A percentile compares a stretch with the other conserved stretches of the same genome.
These are phyloP conservation scores for Pogonus chalceus DNA, from an alignment of 1,140 invertebrate genomes.

Conservation along the genomic window DNA sequence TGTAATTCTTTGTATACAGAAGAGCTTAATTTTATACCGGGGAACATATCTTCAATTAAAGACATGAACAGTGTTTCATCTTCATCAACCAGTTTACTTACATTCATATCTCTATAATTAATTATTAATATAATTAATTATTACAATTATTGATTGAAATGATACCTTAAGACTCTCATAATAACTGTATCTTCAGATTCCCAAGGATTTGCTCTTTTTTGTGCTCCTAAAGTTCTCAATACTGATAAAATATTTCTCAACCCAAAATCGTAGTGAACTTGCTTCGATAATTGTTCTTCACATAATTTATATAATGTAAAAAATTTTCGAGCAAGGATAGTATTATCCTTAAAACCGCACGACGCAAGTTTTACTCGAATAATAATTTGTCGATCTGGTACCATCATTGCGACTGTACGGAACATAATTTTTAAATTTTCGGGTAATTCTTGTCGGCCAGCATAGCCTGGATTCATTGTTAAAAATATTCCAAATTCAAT, in stretches of 20 bases:
- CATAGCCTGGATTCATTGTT: slow-evolving; percentile 89
- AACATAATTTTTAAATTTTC: slow-evolving; percentile 91
- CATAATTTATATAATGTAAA: slow-evolving; percentile 86
- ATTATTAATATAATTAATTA: slow-evolving; percentile 33
- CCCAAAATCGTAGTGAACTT: slow-evolving; percentile 93
- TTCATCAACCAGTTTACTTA: slow-evolving; percentile 87
- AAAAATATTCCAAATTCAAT: slow-evolving; percentile 82
- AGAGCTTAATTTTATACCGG: slow-evolving; percentile 68
- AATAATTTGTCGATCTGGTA: slow-evolving; percentile 89
- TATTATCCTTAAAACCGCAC: slow-evolving; percentile 85
- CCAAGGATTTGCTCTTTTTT: slow-evolving; percentile 69
- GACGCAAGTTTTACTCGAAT: slow-evolving; percentile 87
- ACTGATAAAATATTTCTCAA: slow-evolving; percentile 86
- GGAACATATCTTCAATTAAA: slow-evolving; percentile 87
- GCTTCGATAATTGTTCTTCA: slow-evolving; percentile 89
- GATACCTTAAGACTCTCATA: slow-evolving; percentile 73
- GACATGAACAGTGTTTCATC: slow-evolving; percentile 88
- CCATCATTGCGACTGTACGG: slow-evolving; percentile 91
- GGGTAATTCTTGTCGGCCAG: slow-evolving; percentile 78
- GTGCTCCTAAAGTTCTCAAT: slow-evolving; percentile 76
- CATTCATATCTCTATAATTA: slow-evolving; percentile 71
- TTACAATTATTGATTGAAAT: slow-evolving; percentile 35
- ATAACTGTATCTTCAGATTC: slow-evolving; percentile 84
- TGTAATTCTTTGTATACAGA: slow-evolving; percentile 70
- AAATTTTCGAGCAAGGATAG: slow-evolving; percentile 79